Evolutionary conservation across 1,140 invertebrate species (phyloP).

Genomic region (Gryllus bimaculatus): DNA sequence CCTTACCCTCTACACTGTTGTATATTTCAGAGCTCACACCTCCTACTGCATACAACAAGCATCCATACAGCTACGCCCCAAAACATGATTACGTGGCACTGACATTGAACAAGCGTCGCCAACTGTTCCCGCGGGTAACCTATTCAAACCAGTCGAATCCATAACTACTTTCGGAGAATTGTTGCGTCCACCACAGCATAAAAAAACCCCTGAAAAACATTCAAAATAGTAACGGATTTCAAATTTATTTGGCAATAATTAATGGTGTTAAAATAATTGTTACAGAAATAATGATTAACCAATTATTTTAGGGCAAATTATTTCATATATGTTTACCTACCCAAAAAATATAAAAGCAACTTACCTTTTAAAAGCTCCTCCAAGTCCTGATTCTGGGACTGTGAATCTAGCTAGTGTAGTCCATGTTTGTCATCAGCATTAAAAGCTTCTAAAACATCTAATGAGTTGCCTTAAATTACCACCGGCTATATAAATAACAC

Average conservation of each 20-base stretch:
- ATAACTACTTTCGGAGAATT: constrained; percentile 68
- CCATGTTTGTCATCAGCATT: constrained; percentile 79
- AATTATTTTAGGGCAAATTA: neutral
- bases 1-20: constrained; percentile 71
- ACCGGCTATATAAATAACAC: constrained; percentile 82
- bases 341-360: neutral
- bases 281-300: too few relatives aligned
- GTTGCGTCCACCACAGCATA: constrained; percentile 88
- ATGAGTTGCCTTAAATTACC: constrained; percentile 77
- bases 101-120: constrained; percentile 76
- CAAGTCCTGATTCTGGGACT: constrained; percentile 75
- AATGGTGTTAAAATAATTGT: too few relatives aligned
- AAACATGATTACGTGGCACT: constrained; percentile 70
- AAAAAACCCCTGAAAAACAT: constrained; percentile 56
- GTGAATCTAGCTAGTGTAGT: constrained; percentile 64
- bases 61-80: constrained; percentile 88
- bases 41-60: constrained; percentile 82
- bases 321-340: neutral
- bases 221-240: neutral
- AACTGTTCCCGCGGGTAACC: constrained; percentile 68
- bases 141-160: constrained; percentile 41
- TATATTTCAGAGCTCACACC: constrained; percentile 74
- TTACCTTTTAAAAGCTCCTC: constrained; percentile 74
- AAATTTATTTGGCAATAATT: too few relatives aligned
- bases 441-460: constrained; percentile 78